Base-by-base conservation (phyloP, 2,888 invertebrate species). In the Drosophila antonietae region DNA sequence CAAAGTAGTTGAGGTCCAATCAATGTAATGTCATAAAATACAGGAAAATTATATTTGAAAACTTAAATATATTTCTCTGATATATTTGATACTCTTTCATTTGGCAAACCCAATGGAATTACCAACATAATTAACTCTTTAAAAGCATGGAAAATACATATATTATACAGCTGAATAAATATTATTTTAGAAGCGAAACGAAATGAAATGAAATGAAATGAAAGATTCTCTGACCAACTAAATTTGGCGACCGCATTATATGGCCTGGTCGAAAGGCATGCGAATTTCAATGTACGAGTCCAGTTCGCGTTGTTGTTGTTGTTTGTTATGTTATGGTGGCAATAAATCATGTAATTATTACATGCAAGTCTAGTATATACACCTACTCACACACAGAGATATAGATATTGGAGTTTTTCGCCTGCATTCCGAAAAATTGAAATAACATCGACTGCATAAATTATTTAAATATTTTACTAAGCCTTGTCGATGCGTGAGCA, bases 291-390 rank as follows among this genome's bases (percentile, higher is more conserved):
- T 79, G 77, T 76, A 76, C 73, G 73, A 35, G 23, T 37, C 10
- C 44, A 18, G 62, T 12, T 59, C 41, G 37, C 59, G 28, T 9
- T 44, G 44, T n/a, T 20, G 44, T 60, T 18, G 51, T 2, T 28
- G 28, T 47, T 28, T 31, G 65, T 67, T 67, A 10, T 43, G 18
- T 18, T 9, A 4, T 43, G 18, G 65, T 49, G 43, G 59, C 44
- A 64, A 77, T 80, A 79, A 80, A 76, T 78, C 80, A 67, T 64
- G 66, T 76, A 80, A 73, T 78, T 76, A 75, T 70, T 57, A 37
- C n/a, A 37, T 63, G 53, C 35, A 35, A 33, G 14, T 59, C 35
- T 47, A 15, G 20, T n/a, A 23, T n/a, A 28, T 49, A 14, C 10
- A 47, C 23, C 35, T 37, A 37, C 23, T 14, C 52, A 14, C 20